Evolutionary conservation across 2,113 vertebrate genomes (phyloP).

Genomic region (Pampusana beccarii): DNA sequence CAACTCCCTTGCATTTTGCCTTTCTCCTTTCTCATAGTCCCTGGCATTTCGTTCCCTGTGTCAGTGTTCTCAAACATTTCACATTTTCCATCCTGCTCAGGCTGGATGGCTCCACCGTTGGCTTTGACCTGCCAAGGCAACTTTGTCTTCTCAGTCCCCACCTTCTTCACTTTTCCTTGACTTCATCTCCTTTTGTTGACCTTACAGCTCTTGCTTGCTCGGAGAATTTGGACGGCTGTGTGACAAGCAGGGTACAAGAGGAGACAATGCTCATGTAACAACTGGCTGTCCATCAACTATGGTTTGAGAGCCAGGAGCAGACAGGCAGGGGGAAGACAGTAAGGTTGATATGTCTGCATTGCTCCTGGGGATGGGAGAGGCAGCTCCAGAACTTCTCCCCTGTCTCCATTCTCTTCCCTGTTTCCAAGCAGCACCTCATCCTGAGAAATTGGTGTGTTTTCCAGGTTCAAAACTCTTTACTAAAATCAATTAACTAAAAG

Average conservation of each 20-base stretch:
- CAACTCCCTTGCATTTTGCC: background rate
- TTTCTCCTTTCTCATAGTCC: background rate
- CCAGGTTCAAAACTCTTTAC: background rate
- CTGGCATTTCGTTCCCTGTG: background rate
- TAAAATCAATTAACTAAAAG: background rate
- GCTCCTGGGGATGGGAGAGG: background rate
- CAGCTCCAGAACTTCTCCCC: background rate
- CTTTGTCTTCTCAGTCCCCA: background rate
- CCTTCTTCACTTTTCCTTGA: background rate
- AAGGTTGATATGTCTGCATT: background rate
- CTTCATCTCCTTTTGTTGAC: background rate
- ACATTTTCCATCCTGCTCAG: background rate
- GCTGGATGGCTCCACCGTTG: background rate
- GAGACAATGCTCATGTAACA: rapidly evolving
- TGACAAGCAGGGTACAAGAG: background rate
- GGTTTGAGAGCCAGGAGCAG: background rate
- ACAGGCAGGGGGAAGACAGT: too few relatives aligned
- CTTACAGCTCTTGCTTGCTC: background rate
- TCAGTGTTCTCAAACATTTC: background rate
- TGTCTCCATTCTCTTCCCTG: background rate
- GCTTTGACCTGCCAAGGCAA: background rate
- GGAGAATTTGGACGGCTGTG: background rate
- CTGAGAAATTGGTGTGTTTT: background rate
- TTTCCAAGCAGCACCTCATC: background rate
- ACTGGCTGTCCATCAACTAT: background rate